Evolutionary conservation across 2,888 invertebrate genomes (phyloP).

Genomic region (Idaea straminata): DNA sequence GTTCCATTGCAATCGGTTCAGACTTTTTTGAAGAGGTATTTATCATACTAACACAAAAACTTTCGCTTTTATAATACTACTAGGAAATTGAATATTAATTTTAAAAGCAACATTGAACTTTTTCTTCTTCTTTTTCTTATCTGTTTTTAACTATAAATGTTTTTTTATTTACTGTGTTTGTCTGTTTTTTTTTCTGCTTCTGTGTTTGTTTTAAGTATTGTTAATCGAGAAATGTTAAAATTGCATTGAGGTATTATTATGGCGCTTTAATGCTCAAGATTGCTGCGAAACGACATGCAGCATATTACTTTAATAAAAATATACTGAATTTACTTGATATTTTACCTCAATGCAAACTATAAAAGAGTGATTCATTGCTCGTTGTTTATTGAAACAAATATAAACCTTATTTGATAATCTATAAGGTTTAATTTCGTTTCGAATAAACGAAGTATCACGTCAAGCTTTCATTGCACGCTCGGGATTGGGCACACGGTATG

Average conservation of each 20-base stretch:
- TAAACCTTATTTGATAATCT: neutral
- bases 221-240: neutral
- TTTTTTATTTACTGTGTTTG: too few species aligned
- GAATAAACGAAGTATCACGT: slow-evolving; percentile 23
- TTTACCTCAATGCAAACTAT: neutral
- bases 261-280: neutral
- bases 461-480: slow-evolving; percentile 56
- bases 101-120: too few species aligned
- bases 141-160: too few species aligned
- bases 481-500: slow-evolving; percentile 48
- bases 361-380: neutral
- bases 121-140: too few species aligned
- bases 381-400: neutral
- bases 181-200: too few species aligned
- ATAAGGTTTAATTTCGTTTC: slow-evolving; percentile 12
- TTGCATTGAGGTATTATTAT: neutral
- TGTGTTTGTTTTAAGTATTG: neutral
- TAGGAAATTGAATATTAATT: too few species aligned
- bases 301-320: neutral
- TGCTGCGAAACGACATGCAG: neutral
- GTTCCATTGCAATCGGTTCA: too few species aligned
- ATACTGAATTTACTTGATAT: neutral
- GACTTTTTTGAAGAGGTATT: too few species aligned
- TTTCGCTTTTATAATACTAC: too few species aligned
- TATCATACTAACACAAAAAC: too few species aligned